Conservation (phyloP, 1,140 invertebrate genomes). For the Drosophila aff. region DNA sequence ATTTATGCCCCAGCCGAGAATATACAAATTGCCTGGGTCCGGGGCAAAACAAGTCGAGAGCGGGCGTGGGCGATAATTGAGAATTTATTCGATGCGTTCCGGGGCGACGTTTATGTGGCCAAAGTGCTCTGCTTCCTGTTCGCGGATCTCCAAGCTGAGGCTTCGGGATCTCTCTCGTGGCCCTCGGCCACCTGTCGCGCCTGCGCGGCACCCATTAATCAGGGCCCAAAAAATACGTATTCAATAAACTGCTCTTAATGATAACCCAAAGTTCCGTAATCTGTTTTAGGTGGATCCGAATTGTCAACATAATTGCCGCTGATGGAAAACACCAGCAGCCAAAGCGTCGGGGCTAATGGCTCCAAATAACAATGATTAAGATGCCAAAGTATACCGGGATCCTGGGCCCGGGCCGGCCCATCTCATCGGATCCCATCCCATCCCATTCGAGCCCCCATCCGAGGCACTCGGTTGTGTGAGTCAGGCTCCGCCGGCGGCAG, state of each 20-base stretch:
- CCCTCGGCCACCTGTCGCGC: constrained; percentile 63
- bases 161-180: constrained; percentile 3
- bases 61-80: constrained; percentile 79
- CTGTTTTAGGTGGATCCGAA: constrained; percentile 55
- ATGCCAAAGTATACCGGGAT: constrained; percentile 37
- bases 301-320: constrained; percentile 76
- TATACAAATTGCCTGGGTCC: constrained; percentile 54
- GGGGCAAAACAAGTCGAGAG: constrained; percentile 11
- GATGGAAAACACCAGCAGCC: constrained; percentile 75
- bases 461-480: constrained; percentile 25
- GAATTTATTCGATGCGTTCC: constrained; percentile 73
- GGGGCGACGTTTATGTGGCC: constrained; percentile 75
- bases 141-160: neutral
- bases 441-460: neutral
- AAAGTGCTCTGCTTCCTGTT: constrained; percentile 69
- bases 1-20: constrained; percentile 61
- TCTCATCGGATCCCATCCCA: constrained; percentile 7
- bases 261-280: constrained; percentile 68
- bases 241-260: constrained; percentile 81
- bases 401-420: constrained; percentile 7
- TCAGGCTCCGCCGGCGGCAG: constrained; percentile 47
- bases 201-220: constrained; percentile 66
- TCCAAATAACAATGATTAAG: constrained; percentile 81
- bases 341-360: constrained; percentile 67
- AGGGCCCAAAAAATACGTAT: constrained; percentile 58